phyloP scores from a whole-genome alignment of 2,888 invertebrate genomes.

The Lepidochitona cinerea region DNA sequence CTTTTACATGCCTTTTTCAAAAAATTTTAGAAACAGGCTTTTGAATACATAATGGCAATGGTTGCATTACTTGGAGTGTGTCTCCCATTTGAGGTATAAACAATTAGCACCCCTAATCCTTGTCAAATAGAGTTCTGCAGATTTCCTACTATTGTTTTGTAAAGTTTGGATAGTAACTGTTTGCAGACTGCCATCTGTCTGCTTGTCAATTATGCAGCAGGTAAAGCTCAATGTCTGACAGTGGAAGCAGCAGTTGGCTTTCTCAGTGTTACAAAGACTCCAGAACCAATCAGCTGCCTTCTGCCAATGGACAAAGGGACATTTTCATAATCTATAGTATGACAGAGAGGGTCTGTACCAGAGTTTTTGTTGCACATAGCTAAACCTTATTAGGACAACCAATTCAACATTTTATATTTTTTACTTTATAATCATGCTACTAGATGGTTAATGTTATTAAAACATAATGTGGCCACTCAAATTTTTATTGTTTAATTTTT shows the following conservation, averaged over 20 bases:
- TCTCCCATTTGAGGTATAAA: too few species aligned
- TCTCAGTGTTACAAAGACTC: neutral
- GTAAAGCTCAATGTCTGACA: neutral
- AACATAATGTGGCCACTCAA: too few species aligned
- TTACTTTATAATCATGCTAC: neutral
- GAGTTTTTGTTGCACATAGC: neutral
- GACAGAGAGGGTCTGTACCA: neutral
- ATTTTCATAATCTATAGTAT: constrained; percentile 3
- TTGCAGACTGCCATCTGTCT: neutral
- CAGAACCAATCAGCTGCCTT: neutral
- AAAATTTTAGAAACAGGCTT: too few species aligned
- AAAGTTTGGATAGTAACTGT: neutral
- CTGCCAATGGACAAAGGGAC: neutral
- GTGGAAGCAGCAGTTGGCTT: neutral
- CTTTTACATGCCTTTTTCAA: too few species aligned
- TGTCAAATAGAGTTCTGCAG: too few species aligned
- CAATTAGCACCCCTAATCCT: too few species aligned
- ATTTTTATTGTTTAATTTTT: too few species aligned
- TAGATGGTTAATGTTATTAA: too few species aligned
- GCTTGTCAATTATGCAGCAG: constrained; percentile 5
- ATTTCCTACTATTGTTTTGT: neutral
- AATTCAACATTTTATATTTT: neutral
- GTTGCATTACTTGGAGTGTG: too few species aligned
- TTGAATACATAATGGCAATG: too few species aligned
- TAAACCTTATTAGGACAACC: neutral